Evolutionary conservation across 2,797 vertebrate species (phyloP), one percentile per base, ranked within the genome.

Genomic region (Taenioides sp.): DNA sequence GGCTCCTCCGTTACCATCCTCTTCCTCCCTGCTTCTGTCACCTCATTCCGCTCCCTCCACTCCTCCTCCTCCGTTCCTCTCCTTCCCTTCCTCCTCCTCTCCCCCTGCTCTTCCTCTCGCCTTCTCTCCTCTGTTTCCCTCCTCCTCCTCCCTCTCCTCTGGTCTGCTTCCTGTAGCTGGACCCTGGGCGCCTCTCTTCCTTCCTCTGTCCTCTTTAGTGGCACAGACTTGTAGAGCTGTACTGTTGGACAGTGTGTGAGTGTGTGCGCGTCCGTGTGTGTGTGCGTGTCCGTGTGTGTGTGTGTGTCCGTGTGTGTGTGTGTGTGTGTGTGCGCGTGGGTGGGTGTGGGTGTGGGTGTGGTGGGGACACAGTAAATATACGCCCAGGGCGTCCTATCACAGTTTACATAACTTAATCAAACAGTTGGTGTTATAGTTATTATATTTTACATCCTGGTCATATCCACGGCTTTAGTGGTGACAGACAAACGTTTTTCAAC

Each of bases 151-250:
- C n/a, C 10, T 2, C 17, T 6, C 23, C 58, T 60, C 17, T 1
- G 7, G 5, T 5, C 16, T 18, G 27, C 17, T 28, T 28, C 27
- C 55, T 58, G 55, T 17, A 25, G 55, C 52, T 20, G 54, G 54
- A 22, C 54, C 54, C 54, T 57, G 58, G 58, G 58, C 25, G 25
- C 58, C 58, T 28, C 27, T 31, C 60, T 62, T 91, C 84, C 88
- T 69, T 54, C 66, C 79, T 54, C 83, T 72, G 61, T 72, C 65
- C 77, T 72, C 73, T 84, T 80, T 76, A 86, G 79, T 80, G 82
- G 82, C 81, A 81, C 70, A 34, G 22, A 63, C 72, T 47, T 65
- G 76, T 67, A 52, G 25, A 62, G 31, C 58, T 60, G 20, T 65
- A 34, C 54, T 23, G 71, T 25, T 54, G 52, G 34, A 37, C 34